Evolutionary conservation across 2,888 invertebrate species (phyloP), one percentile per base, ranked within the genome.

Genomic region (Hirtodrosophila histrioides): DNA sequence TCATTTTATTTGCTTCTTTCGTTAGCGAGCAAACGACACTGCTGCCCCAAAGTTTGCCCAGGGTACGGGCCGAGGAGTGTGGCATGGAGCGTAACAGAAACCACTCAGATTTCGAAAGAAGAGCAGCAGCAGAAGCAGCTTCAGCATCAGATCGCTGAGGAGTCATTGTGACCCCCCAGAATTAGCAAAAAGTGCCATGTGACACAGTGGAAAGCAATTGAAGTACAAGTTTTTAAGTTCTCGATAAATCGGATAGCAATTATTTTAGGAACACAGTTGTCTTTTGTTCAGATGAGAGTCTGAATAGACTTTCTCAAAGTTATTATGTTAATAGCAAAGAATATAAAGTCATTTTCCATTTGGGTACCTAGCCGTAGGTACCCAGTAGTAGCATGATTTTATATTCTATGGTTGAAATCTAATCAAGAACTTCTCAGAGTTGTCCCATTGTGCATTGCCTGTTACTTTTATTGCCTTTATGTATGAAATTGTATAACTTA

Each of bases 1-100:
- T 79, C 74, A 83, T 86, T 79, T 83, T 86, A 82, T 83, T 86
- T 83, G 81, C 82, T 84, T 75, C 58, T 82, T 82, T 82, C 78
- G 82, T 82, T 82, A 84, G 86, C 86, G 67, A 75, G 70, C 76
- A 55, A 75, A 73, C 75, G 79, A 72, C 50, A 74, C 75, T 36
- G 50, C 56, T 23, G 55, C 53, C 60, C 48, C 17, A 23, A 41
- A 48, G 17, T 17, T 17, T 17, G 17, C 1, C 17, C 17, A 33
- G 48, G 41, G 23, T 17, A 17, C 17, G 17, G 17, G 17, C 17
- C 1, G 17, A 17, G 17, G 17, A 17, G 17, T 17, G 17, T 17
- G 17, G 17, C 17, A 17, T 17, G 56, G 60, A 53, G 49, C 24
- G 58, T 55, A 62, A 63, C 46, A 41, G 69, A 68, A 62, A 70